phyloP scores from a whole-genome alignment of 2,797 vertebrate species.

The Hylomyscus alleni region DNA sequence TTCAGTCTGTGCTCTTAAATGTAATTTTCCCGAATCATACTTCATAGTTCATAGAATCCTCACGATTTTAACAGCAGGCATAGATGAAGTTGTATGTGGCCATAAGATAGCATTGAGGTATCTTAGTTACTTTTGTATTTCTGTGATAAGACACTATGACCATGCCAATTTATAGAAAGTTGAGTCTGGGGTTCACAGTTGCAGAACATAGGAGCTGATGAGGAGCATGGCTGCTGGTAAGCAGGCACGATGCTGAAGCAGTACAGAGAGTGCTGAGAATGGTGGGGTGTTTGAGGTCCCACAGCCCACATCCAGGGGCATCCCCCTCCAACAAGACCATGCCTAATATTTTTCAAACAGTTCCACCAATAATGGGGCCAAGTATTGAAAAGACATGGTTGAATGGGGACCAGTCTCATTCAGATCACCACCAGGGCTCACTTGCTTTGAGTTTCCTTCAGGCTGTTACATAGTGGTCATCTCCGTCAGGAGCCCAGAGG shows the following conservation, averaged over 20 bases:
- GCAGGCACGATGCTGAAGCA: not conserved
- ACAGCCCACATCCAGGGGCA: not conserved
- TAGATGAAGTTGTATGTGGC: not conserved
- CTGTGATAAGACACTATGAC: not conserved
- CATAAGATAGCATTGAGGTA: not conserved
- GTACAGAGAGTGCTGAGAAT: not conserved
- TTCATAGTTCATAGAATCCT: constrained; percentile 9
- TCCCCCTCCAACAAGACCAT: not conserved
- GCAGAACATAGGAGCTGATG: not conserved
- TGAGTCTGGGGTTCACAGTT: not conserved
- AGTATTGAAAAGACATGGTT: not conserved
- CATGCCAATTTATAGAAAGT: not conserved
- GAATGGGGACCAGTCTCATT: not conserved
- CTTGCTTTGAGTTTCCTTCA: not conserved
- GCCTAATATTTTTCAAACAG: not conserved
- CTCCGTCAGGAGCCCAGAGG: not conserved
- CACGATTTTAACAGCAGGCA: not conserved
- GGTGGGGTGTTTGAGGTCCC: not conserved
- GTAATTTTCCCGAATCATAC: not conserved
- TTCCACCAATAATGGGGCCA: not conserved
- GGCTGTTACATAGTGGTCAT: not conserved
- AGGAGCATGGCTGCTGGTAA: not conserved
- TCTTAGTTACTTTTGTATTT: not conserved
- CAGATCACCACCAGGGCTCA: not conserved
- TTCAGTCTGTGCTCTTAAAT: not conserved